Conservation (phyloP, 2,888 invertebrate genomes). For the Caenorhabditis japonica region DNA sequence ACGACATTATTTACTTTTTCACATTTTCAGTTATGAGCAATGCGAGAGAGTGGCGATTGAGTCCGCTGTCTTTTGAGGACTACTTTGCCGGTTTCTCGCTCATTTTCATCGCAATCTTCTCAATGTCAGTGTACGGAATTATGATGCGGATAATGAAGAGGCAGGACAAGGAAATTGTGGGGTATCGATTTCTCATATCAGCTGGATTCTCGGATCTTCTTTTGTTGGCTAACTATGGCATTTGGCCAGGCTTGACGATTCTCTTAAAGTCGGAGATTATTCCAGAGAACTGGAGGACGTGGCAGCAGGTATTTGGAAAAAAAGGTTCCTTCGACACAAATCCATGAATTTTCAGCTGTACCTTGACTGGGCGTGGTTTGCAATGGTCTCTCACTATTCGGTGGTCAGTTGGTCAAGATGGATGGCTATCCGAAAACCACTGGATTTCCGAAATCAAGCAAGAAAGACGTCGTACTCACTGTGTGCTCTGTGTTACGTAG, state of each 20-base stretch:
- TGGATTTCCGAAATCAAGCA: slow-evolving; percentile 66
- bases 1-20: not conserved
- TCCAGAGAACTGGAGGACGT: slow-evolving; percentile 60
- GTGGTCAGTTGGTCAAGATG: slow-evolving; percentile 74
- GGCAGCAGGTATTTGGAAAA: slow-evolving; percentile 75
- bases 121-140: slow-evolving; percentile 67
- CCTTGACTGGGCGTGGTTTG: slow-evolving; percentile 75
- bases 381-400: slow-evolving; percentile 74
- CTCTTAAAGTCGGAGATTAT: slow-evolving; percentile 72
- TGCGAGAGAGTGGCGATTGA: slow-evolving; percentile 60
- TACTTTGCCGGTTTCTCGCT: slow-evolving; percentile 67
- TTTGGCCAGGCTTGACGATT: slow-evolving; percentile 74
- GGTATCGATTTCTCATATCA: slow-evolving; percentile 73
- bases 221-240: slow-evolving; percentile 71
- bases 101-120: slow-evolving; percentile 63
- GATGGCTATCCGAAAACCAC: slow-evolving; percentile 69
- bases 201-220: slow-evolving; percentile 69
- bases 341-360: slow-evolving; percentile 68
- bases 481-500: slow-evolving; percentile 67
- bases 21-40: slow-evolving; percentile 57
- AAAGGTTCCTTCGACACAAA: no score
- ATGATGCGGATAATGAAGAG: slow-evolving; percentile 70
- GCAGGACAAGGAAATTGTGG: slow-evolving; percentile 74
- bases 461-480: slow-evolving; percentile 63
- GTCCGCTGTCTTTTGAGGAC: slow-evolving; percentile 65